Evolutionary conservation across 1,140 invertebrate genomes (phyloP).

Genomic region (Leptopilina boulardi): DNA sequence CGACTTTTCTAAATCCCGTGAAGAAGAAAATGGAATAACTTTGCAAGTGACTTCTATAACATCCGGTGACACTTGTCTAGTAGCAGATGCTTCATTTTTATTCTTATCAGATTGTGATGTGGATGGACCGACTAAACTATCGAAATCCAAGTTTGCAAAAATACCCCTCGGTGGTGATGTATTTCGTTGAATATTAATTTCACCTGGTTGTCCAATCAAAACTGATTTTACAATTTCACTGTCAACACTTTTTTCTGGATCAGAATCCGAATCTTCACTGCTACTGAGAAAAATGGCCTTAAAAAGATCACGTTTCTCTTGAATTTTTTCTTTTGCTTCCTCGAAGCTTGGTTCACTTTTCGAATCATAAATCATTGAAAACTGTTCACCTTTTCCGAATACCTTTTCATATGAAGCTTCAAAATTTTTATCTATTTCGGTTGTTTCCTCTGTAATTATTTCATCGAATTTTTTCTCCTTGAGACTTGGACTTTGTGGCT

Average conservation of each 20-base stretch:
- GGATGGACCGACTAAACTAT: slow-evolving; percentile 69
- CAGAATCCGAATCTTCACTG: slow-evolving; percentile 77
- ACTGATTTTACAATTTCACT: slow-evolving; percentile 64
- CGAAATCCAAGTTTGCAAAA: slow-evolving; percentile 85
- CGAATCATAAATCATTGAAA: background rate
- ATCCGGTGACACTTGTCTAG: background rate
- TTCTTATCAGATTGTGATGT: slow-evolving; percentile 28
- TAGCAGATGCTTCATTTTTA: slow-evolving; percentile 14
- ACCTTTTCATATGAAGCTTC: slow-evolving; percentile 65
- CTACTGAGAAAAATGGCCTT: slow-evolving; percentile 82
- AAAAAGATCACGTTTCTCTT: slow-evolving; percentile 81
- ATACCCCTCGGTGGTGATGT: slow-evolving; percentile 83
- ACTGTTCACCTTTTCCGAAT: slow-evolving; percentile 48
- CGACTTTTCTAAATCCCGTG: background rate
- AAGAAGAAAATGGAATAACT: background rate
- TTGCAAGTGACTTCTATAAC: background rate
- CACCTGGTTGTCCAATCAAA: slow-evolving; percentile 63
- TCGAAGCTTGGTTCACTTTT: slow-evolving; percentile 36
- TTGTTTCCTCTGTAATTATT: slow-evolving; percentile 23
- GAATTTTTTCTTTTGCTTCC: slow-evolving; percentile 65
- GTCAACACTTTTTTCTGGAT: slow-evolving; percentile 68
- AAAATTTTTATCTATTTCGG: slow-evolving; percentile 64
- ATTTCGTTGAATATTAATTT: slow-evolving; percentile 78
- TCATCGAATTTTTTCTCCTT: slow-evolving; percentile 22
- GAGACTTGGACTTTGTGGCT: background rate